Conservation (phyloP, 2,113 vertebrate genomes). For the Centrocercus urophasianus region DNA sequence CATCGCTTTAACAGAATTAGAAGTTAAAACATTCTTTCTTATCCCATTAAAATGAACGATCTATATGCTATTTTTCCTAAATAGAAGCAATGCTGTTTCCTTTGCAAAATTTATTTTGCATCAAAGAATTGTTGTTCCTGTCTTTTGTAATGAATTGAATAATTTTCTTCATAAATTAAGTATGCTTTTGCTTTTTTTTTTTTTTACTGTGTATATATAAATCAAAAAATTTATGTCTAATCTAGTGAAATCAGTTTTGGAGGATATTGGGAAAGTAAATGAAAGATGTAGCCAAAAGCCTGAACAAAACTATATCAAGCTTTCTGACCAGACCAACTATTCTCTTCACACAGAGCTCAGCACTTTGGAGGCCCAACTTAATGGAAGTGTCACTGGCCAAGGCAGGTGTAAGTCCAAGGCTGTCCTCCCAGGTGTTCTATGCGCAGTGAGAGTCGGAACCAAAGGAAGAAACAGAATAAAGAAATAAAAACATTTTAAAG, state of each 20-base stretch:
- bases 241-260: neutral
- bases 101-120: neutral
- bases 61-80: neutral
- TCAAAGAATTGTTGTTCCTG: neutral
- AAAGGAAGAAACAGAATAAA: neutral
- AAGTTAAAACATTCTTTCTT: constrained; percentile 7
- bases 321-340: neutral
- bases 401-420: neutral
- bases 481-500: neutral
- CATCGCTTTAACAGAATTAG: constrained; percentile 13
- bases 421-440: neutral
- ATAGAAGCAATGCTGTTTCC: neutral
- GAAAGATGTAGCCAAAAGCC: neutral
- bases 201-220: neutral
- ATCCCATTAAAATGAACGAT: neutral
- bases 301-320: neutral
- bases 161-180: constrained; percentile 15
- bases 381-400: neutral
- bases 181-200: neutral
- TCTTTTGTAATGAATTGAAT: neutral
- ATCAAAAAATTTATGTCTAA: neutral
- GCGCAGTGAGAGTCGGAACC: neutral
- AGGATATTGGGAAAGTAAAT: neutral
- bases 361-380: neutral
- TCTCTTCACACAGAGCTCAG: neutral